Base-by-base conservation (phyloP, 2,113 vertebrate species). In the Oncorhynchus nerka region DNA sequence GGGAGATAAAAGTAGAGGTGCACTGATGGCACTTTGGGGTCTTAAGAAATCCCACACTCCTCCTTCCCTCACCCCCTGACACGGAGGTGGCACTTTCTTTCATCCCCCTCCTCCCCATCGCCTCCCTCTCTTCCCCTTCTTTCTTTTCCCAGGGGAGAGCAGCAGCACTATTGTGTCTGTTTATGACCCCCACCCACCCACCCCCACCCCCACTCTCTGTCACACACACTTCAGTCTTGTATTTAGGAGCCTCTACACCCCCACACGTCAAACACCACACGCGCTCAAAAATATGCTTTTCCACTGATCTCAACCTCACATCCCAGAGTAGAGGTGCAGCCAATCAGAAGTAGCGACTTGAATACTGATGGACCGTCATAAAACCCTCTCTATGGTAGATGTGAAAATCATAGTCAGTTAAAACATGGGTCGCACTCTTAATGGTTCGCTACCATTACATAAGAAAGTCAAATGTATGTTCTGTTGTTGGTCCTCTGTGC, bases 61-160 rank as follows among this genome's bases (percentile, higher is more conserved):
- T 75, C 68, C 66, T 81, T 34, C 1, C 34, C 34, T 34, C 34
- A 34, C 34, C 34, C 34, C 34, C 79, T 89, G 71, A 83, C 84
- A 30, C 81, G 78, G 89, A 91, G 87, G 91, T 91, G 89, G 85
- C 79, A 85, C 84, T 87, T 86, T 82, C 89, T 94, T 93, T 93
- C 84, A 93, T 91, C 87, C 79, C 69, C 80, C 66, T 32, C 49
- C 74, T 79, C 66, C 75, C 30, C 2, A 15, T 67, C 76, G 24
- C 19, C 75, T 65, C 59, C 72, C 34, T 15, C 55, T 75, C 83
- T 86, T 81, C 82, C 82, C 76, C 82, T 57, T 75, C 79, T 78
- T 71, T 84, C 86, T 83, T 88, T 87, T 85, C 88, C 85, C 88
- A 71, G 74, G 83, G 89, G 85, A 88, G 88, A 87, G 88, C 84